Evolutionary conservation across 2,113 vertebrate species (phyloP).

Genomic region (Ranitomeya imitator): DNA sequence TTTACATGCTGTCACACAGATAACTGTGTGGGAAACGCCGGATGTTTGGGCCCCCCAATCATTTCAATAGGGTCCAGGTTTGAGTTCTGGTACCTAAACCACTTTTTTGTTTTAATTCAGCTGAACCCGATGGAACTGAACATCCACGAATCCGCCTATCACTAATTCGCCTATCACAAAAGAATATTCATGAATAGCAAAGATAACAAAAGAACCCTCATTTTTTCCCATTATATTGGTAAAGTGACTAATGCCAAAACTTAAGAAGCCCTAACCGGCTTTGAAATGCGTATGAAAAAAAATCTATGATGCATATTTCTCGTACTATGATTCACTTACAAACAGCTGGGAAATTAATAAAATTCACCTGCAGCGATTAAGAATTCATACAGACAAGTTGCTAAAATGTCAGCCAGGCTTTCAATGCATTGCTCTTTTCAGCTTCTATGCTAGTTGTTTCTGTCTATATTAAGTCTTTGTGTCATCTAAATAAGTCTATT

Average conservation of each 20-base stretch:
- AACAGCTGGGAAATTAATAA: conserved; percentile 56
- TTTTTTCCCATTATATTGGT: neutral
- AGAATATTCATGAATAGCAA: neutral
- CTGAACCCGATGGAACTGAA: no score
- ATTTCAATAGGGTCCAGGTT: no score
- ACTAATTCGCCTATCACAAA: neutral
- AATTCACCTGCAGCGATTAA: conserved; percentile 44
- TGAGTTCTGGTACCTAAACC: no score
- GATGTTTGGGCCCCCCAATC: no score
- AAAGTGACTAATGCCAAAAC: conserved; percentile 14
- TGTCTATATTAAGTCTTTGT: neutral
- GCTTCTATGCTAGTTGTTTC: neutral
- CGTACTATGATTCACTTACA: conserved; percentile 29
- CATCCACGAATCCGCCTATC: no score
- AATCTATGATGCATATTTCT: conserved; percentile 34
- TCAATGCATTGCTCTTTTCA: conserved; percentile 7
- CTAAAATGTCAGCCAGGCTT: conserved; percentile 47
- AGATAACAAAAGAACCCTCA: neutral
- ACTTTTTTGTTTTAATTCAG: no score
- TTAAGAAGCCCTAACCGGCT: conserved; percentile 2
- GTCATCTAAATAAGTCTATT: neutral
- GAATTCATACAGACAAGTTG: conserved; percentile 45
- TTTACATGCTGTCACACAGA: no score
- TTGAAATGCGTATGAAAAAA: conserved; percentile 20
- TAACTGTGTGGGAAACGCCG: no score